Evolutionary conservation across 2,888 invertebrate species (phyloP).

Genomic region (Lypha dubia): DNA sequence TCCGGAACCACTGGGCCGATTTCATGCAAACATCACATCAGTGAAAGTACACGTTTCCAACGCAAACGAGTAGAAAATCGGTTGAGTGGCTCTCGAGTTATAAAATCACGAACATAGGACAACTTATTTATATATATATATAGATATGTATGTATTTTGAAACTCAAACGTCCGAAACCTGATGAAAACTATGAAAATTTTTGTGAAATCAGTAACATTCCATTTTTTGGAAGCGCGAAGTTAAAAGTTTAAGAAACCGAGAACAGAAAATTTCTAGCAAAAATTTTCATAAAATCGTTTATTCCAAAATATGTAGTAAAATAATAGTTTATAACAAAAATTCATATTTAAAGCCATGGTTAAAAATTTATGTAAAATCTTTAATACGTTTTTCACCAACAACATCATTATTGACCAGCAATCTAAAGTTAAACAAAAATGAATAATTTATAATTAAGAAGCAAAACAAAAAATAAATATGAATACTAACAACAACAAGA

Average conservation of each 20-base stretch:
- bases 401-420: conserved; percentile 81
- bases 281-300: conserved; percentile 56
- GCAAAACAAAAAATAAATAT: not conserved
- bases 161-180: no score
- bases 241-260: not conserved
- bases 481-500: conserved; percentile 89
- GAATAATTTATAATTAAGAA: not conserved
- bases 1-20: no score
- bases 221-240: no score
- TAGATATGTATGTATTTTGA: no score
- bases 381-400: conserved; percentile 10
- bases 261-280: conserved; percentile 3
- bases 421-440: conserved; percentile 75
- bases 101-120: no score
- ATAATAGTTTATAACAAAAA: conserved; percentile 65
- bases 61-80: no score
- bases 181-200: no score
- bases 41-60: no score
- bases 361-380: conserved; percentile 62
- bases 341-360: conserved; percentile 71
- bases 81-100: no score
- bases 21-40: no score
- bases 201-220: no score
- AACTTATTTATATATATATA: no score
- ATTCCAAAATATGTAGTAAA: conserved; percentile 54